Evolutionary conservation across 2,888 invertebrate genomes (phyloP), one percentile per base, ranked within the genome.

Genomic region (Pachymerium ferrugineum): DNA sequence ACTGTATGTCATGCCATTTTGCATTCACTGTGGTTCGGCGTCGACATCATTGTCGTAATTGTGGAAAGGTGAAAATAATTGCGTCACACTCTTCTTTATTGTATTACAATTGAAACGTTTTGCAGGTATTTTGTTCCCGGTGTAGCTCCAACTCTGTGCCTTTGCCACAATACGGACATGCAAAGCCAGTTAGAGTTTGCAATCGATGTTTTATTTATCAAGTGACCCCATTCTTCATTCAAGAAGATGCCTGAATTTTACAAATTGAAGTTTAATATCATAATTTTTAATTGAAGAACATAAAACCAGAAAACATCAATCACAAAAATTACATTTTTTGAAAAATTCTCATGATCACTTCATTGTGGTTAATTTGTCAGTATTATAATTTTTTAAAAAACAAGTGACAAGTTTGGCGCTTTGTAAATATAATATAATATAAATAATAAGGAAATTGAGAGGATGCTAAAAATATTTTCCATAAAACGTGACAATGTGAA

Each of bases 31-130:
- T 98, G 77, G 93, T 99, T 79, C 88, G 97, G 47, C 88, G 98
- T 19, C 85, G 98, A 10, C 98, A 99, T 83, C 98, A 98, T 83
- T 98, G 98, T 82, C 86, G 98, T 78, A 97, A 97, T 83, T 99
- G 97, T 84, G 97, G 97, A 83, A 86, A 86, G 82, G 84, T 83
- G 76, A 76, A 77, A 14, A 8, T 14, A 62, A 8, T 62, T 62
- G 10, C 35, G 12, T 35, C 12, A 10, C 35, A 35, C 8, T 10
- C 12, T 10, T 62, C 8, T 62, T 8, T 14, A 16, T 62, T n/a
- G n/a, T n/a, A 22, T 10, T 25, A 25, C 22, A 28, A 28, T 62
- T 62, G 8, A 2, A 10, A 14, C 1, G 5, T 22, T 76, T 77
- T 73, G 81, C 82, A 94, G 87, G 94, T 97, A 54, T 97, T 96